Base-by-base conservation (phyloP, 2,797 vertebrate species). In the Triplophysa yarkandensis region DNA sequence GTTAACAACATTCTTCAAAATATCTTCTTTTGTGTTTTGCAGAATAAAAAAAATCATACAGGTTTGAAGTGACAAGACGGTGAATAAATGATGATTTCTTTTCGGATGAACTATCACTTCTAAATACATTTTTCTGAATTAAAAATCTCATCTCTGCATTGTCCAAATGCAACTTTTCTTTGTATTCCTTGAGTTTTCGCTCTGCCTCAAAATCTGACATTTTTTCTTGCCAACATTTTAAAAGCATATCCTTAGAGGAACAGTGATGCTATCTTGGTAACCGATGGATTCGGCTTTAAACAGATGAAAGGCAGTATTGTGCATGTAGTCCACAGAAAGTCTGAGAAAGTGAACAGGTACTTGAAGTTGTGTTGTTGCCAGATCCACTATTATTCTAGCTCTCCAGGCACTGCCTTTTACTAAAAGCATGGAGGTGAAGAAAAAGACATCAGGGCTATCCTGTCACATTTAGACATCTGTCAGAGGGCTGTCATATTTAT, bases 261-360 rank as follows among this genome's bases (percentile, higher is more conserved):
- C 81, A 80, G 72, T 80, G 78, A 80, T 82, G 76, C 68, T 80
- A 82, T 82, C 78, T 55, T 52, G 23, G 32, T 41, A 46, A 57
- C 57, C 62, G 69, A 79, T 64, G 58, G 68, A 73, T 28, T 36
- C 65, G 32, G 48, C 27, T 54, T 23, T 41, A 21, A 21, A 50
- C 52, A 77, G 71, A 79, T 82, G 80, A 82, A 79, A 75, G 76
- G 28, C 39, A 68, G 57, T 72, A 72, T 81, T 81, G 83, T 82
- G 60, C 36, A 4, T 30, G 71, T 57, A 34, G 64, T 77, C 71
- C 54, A 62, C 68, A 32, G 10, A 57, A 64, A 79, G 77, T 64
- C 52, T 62, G 72, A 69, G 72, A 68, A 75, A 77, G 70, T 70
- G 70, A 81, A 68, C 60, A 70, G 68, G 66, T 32, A 73, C 30